phyloP scores from a whole-genome alignment of 2,888 invertebrate species.

The Zhuqinia jingwanae region DNA sequence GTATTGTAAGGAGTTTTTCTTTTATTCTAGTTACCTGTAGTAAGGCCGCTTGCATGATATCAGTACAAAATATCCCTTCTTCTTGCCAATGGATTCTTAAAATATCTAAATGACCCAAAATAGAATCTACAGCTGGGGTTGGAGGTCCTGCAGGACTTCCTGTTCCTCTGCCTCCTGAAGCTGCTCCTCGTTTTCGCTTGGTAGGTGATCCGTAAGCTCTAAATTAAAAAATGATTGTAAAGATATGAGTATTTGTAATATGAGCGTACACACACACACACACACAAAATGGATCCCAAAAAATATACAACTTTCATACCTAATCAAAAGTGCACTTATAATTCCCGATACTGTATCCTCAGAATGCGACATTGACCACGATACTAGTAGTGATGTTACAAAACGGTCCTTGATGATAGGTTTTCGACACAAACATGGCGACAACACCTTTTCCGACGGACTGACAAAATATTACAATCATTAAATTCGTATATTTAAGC shows the following conservation, averaged over 20 bases:
- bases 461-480: constrained; percentile 81
- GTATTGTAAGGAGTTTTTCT: background rate
- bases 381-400: constrained; percentile 94
- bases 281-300: too few relatives aligned
- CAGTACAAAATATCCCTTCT: constrained; percentile 89
- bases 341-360: constrained; percentile 84
- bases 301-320: too few relatives aligned
- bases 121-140: constrained; percentile 80
- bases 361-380: constrained; percentile 97
- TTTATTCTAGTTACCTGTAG: constrained; percentile 87
- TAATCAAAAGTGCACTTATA: constrained; percentile 81
- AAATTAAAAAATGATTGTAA: too few relatives aligned
- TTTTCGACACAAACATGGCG: constrained; percentile 90
- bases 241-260: too few relatives aligned
- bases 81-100: constrained; percentile 87
- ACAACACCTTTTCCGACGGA: constrained; percentile 92
- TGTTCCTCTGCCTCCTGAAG: constrained; percentile 84
- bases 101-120: constrained; percentile 95
- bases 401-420: constrained; percentile 90
- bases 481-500: too few relatives aligned
- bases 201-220: constrained; percentile 92
- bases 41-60: constrained; percentile 94
- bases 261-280: too few relatives aligned
- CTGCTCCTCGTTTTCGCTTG: constrained; percentile 88
- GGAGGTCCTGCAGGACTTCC: constrained; percentile 78